Evolutionary conservation across 2,888 invertebrate species (phyloP).

Genomic region (Tinea semifulvella): DNA sequence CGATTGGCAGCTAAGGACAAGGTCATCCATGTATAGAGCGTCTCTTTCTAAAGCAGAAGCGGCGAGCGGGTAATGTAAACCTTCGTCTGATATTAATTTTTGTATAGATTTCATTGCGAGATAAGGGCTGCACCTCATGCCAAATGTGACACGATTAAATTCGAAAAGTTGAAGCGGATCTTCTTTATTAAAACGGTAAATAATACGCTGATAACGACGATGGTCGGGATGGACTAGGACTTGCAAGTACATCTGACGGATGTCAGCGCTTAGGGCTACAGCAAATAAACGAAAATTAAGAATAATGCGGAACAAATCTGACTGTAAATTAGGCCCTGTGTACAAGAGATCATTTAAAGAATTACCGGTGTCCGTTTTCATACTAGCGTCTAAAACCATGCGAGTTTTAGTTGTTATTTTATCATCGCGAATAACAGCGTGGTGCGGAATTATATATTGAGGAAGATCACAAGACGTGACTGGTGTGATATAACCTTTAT

Average conservation of each 20-base stretch:
- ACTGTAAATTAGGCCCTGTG: slow-evolving; percentile 18
- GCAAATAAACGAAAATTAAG: slow-evolving; percentile 13
- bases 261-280: slow-evolving; percentile 11
- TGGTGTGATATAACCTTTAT: slow-evolving; percentile 12
- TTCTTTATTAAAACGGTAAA: slow-evolving; percentile 16
- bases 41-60: background rate
- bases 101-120: slow-evolving; percentile 17
- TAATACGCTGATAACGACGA: slow-evolving; percentile 17
- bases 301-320: background rate
- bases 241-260: slow-evolving; percentile 11
- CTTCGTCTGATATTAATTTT: slow-evolving; percentile 16
- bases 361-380: slow-evolving; percentile 12
- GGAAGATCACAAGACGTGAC: background rate
- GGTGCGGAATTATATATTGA: slow-evolving; percentile 12
- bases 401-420: slow-evolving; percentile 12
- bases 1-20: slow-evolving; percentile 7
- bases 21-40: slow-evolving; percentile 20
- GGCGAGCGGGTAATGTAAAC: background rate
- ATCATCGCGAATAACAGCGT: slow-evolving; percentile 6
- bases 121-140: slow-evolving; percentile 18
- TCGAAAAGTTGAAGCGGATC: slow-evolving; percentile 13
- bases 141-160: slow-evolving; percentile 19
- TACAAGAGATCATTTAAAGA: slow-evolving; percentile 19
- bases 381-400: slow-evolving; percentile 14
- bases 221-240: background rate